Evolutionary conservation across 2,888 invertebrate species (phyloP).

Genomic region (Agrilus mali): DNA sequence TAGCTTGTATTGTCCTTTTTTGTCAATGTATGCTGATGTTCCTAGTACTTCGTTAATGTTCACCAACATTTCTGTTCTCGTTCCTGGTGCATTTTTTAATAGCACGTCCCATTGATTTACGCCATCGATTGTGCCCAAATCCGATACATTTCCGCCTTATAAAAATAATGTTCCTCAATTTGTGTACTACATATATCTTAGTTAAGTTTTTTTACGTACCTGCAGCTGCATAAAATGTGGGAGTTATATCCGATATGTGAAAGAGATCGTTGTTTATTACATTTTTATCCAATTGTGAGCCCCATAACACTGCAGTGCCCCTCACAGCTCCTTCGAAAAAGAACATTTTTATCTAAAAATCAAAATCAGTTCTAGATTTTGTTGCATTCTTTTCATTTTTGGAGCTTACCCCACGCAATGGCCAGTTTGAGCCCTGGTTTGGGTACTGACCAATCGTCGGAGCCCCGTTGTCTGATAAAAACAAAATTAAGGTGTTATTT

Average conservation of each 20-base stretch:
- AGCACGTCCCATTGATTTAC: constrained; percentile 29
- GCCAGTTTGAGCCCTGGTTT: constrained; percentile 70
- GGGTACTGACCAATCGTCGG: constrained; percentile 56
- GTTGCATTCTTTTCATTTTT: not conserved
- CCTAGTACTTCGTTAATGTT: constrained; percentile 29
- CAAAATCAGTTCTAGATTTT: not conserved
- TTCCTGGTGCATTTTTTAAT: constrained; percentile 11
- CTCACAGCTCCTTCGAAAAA: constrained; percentile 76
- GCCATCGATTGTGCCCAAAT: constrained; percentile 27
- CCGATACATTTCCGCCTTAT: constrained; percentile 29
- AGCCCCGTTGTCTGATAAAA: constrained; percentile 81
- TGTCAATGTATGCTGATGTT: constrained; percentile 27
- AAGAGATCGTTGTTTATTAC: constrained; percentile 49
- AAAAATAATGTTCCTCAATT: constrained; percentile 6
- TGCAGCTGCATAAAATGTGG: constrained; percentile 41
- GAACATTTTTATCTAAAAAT: constrained; percentile 48
- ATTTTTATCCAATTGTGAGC: constrained; percentile 38
- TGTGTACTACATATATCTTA: not conserved
- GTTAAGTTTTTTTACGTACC: constrained; percentile 5
- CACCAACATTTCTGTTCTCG: constrained; percentile 19
- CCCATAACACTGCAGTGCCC: constrained; percentile 62
- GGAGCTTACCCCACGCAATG: constrained; percentile 56
- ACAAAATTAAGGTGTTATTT: constrained; percentile 70
- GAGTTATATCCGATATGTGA: constrained; percentile 74
- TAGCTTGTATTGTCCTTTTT: constrained; percentile 24